Conservation (phyloP, 2,797 vertebrate species). For the Takifugu rubripes region DNA sequence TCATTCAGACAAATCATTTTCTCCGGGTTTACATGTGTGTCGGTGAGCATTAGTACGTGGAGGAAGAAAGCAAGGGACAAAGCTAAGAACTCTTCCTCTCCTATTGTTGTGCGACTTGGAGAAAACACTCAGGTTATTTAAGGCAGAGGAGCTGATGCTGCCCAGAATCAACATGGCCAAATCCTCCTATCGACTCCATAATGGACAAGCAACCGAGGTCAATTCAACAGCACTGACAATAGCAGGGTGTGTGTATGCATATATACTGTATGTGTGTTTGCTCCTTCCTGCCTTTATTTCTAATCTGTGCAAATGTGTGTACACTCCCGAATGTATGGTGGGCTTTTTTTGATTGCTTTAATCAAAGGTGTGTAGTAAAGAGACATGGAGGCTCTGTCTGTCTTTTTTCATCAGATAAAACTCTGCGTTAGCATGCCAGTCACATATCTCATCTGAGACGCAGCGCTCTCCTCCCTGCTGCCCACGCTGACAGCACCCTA, state of each 20-base stretch:
- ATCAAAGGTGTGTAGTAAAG: constrained; percentile 72
- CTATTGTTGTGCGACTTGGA: constrained; percentile 63
- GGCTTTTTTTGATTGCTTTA: constrained; percentile 71
- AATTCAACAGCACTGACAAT: constrained; percentile 65
- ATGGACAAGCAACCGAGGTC: constrained; percentile 74
- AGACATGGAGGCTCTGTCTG: constrained; percentile 55
- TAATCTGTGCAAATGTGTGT: constrained; percentile 40
- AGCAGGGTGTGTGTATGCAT: constrained; percentile 48
- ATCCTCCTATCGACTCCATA: constrained; percentile 76
- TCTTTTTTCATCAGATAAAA: constrained; percentile 74
- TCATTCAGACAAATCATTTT: constrained; percentile 30
- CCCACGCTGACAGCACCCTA: constrained; percentile 73
- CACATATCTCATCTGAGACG: constrained; percentile 83
- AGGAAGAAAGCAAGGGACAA: constrained; percentile 51
- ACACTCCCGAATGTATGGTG: constrained; percentile 28
- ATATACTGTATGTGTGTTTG: constrained; percentile 43
- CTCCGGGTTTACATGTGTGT: constrained; percentile 16
- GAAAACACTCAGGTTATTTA: constrained; percentile 70
- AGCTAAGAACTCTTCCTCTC: constrained; percentile 55
- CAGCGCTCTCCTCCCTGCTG: constrained; percentile 64
- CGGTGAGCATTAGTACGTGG: constrained; percentile 30
- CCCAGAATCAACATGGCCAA: constrained; percentile 76
- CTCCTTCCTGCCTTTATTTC: constrained; percentile 59
- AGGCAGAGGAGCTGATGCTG: constrained; percentile 61
- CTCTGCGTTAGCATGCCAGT: constrained; percentile 79